Base-by-base conservation (phyloP, 2,888 invertebrate genomes). In the Glaucopsyche alexis region DNA sequence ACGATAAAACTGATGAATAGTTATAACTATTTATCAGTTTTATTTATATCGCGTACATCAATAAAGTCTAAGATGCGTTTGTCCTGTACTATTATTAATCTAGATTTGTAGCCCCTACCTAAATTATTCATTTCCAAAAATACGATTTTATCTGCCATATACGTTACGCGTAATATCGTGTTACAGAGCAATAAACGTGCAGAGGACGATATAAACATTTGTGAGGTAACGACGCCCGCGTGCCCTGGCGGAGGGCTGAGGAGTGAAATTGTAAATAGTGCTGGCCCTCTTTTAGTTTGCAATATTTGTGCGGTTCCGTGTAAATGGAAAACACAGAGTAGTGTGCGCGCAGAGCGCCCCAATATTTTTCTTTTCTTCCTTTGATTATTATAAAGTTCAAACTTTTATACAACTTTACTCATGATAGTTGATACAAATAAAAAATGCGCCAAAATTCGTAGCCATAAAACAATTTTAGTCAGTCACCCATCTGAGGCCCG, bases 291-390 rank as follows among this genome's bases (percentile, higher is more conserved):
- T 91, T 93, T 92, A 93, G 91, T 88, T 90, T 86, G 89, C 90
- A 90, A 91, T 92, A 91, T 91, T 92, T 90, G 90, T 89, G 90
- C 84, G 90, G 87, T 87, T 84, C 83, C 87, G 87, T 90, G 88
- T 82, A 91, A 92, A 91, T 91, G 91, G 91, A 90, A 92, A 91
- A 91, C 65, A 77, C 74, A 91, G 89, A 83, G 79, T 76, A 83
- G 8, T 65, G 65, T 7, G 0, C 2, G 6, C 8, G 16, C 60
- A 78, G 75, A 85, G 82, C 78, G 13, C n/a, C 40, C 49, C 16
- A 42, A 7, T 40, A 40, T 5, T 7, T 29, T 29, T 29, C 4
- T 29, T 29, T 29, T 29, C 29, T 29, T 29, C 29, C 29, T 29
- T 29, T 29, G 29, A 29, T 29, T 2, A 29, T 29, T 1, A 29